Percentiles rank a stretch among this genome's conserved stretches.
Evolutionary conservation across 2,113 vertebrate genomes (phyloP).

Genomic region (Prinia subflava): DNA sequence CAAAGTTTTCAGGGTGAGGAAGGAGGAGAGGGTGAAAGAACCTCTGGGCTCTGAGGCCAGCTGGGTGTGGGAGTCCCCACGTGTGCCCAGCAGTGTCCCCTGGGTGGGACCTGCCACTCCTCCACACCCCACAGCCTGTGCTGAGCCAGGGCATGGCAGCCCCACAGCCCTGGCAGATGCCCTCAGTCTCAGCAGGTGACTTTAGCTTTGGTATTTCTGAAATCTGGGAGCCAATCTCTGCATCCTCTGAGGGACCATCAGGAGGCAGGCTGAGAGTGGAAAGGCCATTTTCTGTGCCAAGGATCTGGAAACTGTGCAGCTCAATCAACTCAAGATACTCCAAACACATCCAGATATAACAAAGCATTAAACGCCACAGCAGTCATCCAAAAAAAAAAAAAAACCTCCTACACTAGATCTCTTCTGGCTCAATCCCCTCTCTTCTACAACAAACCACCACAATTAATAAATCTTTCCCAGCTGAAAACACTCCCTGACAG

Average conservation of each 20-base stretch:
- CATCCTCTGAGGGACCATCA: not conserved
- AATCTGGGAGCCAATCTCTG: not conserved
- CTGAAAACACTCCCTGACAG: not conserved
- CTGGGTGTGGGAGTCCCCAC: not conserved
- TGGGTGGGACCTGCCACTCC: not conserved
- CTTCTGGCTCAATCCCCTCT: not conserved
- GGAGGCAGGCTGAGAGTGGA: not conserved
- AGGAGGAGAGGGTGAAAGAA: not conserved
- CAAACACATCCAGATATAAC: not conserved
- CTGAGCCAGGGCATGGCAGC: not conserved
- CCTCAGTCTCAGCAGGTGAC: not conserved
- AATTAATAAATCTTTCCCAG: not conserved
- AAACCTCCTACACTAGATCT: not conserved
- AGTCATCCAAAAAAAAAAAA: not conserved
- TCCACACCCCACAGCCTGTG: not conserved
- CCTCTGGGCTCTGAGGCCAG: not conserved
- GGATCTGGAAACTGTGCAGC: not conserved
- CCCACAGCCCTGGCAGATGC: not conserved
- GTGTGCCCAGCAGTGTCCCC: not conserved
- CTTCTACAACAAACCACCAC: not conserved
- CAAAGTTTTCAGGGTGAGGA: not conserved
- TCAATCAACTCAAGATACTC: not conserved
- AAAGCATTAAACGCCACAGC: not conserved
- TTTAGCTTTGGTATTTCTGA: not conserved
- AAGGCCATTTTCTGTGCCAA: not conserved